phyloP scores from a whole-genome alignment of 2,797 vertebrate species.

The Manis pentadactyla region DNA sequence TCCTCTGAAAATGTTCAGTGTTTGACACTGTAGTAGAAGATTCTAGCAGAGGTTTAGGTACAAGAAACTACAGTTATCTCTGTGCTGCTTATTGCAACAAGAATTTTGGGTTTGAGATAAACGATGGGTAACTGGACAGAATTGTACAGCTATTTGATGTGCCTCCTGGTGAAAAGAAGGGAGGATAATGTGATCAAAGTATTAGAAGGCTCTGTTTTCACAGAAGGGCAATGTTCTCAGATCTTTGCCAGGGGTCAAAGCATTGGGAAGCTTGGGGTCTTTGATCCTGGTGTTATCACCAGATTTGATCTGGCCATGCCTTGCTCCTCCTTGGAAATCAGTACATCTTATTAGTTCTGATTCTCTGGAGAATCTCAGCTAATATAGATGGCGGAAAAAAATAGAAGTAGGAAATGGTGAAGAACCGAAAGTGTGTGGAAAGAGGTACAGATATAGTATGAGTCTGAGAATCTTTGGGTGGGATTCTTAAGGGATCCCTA shows the following conservation, averaged over 20 bases:
- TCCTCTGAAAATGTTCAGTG: neutral
- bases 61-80: slow-evolving; percentile 92
- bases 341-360: slow-evolving; percentile 80
- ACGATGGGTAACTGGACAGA: slow-evolving; percentile 97
- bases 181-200: slow-evolving; percentile 95
- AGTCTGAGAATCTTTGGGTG: neutral
- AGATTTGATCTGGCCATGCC: slow-evolving; percentile 97
- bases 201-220: slow-evolving; percentile 86
- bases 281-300: slow-evolving; percentile 95
- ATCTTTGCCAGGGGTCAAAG: slow-evolving; percentile 91
- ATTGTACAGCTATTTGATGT: slow-evolving; percentile 96
- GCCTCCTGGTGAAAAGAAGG: slow-evolving; percentile 87
- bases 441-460: neutral
- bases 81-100: slow-evolving; percentile 97
- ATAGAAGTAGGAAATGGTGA: slow-evolving; percentile 27
- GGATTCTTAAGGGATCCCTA: neutral
- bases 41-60: neutral
- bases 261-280: slow-evolving; percentile 94
- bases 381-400: neutral
- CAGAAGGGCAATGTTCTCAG: slow-evolving; percentile 80
- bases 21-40: neutral
- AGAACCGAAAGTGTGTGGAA: neutral
- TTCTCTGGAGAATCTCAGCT: neutral
- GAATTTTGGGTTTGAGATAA: slow-evolving; percentile 97
- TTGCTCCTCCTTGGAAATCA: slow-evolving; percentile 96